A percentile compares a stretch with the other conserved stretches of the same genome.
These are phyloP conservation scores for Nothobranchius kuhntae DNA, from an alignment of 2,113 vertebrate genomes.

Conservation along the genomic window DNA sequence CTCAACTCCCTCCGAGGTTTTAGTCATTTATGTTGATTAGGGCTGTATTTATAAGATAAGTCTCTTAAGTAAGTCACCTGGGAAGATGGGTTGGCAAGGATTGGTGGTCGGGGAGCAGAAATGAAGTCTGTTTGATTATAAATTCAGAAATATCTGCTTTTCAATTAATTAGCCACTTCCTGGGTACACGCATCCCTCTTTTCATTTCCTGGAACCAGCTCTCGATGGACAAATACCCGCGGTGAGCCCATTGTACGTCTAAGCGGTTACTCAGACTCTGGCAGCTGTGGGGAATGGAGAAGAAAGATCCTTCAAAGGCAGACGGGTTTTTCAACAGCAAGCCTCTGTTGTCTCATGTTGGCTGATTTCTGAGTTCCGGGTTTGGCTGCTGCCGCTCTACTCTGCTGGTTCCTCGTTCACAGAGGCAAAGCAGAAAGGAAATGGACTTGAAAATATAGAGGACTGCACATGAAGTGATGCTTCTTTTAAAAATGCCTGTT, in stretches of 20 bases:
- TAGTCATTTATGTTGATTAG: slow-evolving; percentile 79
- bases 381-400: slow-evolving; percentile 49
- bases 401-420: slow-evolving; percentile 33
- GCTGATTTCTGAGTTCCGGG: slow-evolving; percentile 43
- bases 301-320: slow-evolving; percentile 68
- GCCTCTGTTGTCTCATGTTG: slow-evolving; percentile 37
- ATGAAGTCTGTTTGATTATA: slow-evolving; percentile 76
- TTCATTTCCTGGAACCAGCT: slow-evolving; percentile 52
- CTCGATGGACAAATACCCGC: slow-evolving; percentile 65
- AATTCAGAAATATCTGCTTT: slow-evolving; percentile 71
- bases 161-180: slow-evolving; percentile 75
- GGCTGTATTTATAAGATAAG: slow-evolving; percentile 76
- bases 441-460: slow-evolving; percentile 42
- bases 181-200: slow-evolving; percentile 46
- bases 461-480: slow-evolving; percentile 53
- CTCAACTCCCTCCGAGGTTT: slow-evolving; percentile 70
- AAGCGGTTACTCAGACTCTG: slow-evolving; percentile 45
- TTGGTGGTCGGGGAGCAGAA: slow-evolving; percentile 50
- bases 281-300: slow-evolving; percentile 46
- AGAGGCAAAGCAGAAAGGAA: slow-evolving; percentile 39
- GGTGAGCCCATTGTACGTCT: slow-evolving; percentile 60
- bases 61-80: slow-evolving; percentile 69
- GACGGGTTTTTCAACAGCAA: slow-evolving; percentile 55
- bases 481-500: slow-evolving; percentile 38
- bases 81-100: slow-evolving; percentile 59